Evolutionary conservation across 2,113 vertebrate genomes (phyloP).

Genomic region (Verasper variegatus): DNA sequence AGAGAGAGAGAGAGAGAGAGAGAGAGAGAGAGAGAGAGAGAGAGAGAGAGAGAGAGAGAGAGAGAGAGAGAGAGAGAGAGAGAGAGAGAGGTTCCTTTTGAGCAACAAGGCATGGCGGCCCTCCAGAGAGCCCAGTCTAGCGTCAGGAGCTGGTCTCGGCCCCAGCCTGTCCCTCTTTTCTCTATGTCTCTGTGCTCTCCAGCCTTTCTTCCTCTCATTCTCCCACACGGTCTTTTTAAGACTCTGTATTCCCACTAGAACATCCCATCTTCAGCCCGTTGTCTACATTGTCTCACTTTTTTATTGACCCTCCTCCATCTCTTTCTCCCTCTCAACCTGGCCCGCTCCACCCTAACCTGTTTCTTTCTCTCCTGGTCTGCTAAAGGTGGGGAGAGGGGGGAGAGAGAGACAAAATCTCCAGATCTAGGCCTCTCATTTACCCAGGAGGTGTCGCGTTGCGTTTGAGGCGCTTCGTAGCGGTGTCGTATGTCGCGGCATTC

Average conservation of each 20-base stretch:
- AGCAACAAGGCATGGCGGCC: conserved; percentile 85
- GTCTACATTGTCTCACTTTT: conserved; percentile 59
- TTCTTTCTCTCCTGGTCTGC: conserved; percentile 16
- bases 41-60: too few relatives aligned
- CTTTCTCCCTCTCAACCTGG: conserved; percentile 25
- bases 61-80: conserved; percentile 37
- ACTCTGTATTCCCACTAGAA: conserved; percentile 38
- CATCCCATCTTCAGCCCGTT: conserved; percentile 49
- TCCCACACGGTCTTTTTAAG: conserved; percentile 63
- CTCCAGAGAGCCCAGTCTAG: conserved; percentile 77
- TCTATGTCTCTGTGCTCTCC: conserved; percentile 29
- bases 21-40: too few relatives aligned
- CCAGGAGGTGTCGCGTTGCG: conserved; percentile 73
- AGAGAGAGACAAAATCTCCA: conserved; percentile 68
- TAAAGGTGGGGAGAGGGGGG: neutral
- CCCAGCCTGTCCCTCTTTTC: conserved; percentile 46
- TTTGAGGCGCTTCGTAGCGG: conserved; percentile 65
- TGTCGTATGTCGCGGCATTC: conserved; percentile 78
- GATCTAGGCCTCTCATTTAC: conserved; percentile 75
- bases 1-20: too few relatives aligned
- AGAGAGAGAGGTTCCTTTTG: conserved; percentile 80
- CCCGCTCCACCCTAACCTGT: conserved; percentile 60
- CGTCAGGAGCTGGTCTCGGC: conserved; percentile 61
- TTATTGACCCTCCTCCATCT: conserved; percentile 32
- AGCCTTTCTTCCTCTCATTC: conserved; percentile 57